Conservation (phyloP, 92 coral and sea anemone genomes). For the Diadumene lineata region DNA sequence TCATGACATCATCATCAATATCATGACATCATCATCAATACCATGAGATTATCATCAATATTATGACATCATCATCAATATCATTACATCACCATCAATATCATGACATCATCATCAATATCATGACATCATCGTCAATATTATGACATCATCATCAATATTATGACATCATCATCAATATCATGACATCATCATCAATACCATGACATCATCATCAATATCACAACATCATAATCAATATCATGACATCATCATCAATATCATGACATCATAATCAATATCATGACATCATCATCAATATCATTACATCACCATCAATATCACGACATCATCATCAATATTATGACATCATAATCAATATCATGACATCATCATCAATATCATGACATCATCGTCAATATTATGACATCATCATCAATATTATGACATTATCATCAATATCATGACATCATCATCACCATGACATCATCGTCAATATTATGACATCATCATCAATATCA, state of each 20-base stretch:
- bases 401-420: not conserved
- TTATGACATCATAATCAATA: not conserved
- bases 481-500: not conserved
- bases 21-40: not conserved
- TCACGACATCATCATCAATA: too few relatives aligned
- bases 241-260: not conserved
- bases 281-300: too few relatives aligned
- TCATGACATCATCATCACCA: not conserved
- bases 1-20: not conserved
- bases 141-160: not conserved
- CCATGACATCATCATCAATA: not conserved
- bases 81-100: not conserved
- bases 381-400: not conserved
- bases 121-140: not conserved
- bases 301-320: not conserved
- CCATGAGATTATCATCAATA: not conserved
- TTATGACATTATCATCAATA: not conserved
- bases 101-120: not conserved
- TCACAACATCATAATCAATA: not conserved
- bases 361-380: too few relatives aligned
- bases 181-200: not conserved
- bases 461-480: not conserved
- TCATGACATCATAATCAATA: too few relatives aligned
- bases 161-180: not conserved
- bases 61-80: not conserved